Evolutionary conservation across 2,113 vertebrate genomes (phyloP).

Genomic region (Rhagologus leucostigma): DNA sequence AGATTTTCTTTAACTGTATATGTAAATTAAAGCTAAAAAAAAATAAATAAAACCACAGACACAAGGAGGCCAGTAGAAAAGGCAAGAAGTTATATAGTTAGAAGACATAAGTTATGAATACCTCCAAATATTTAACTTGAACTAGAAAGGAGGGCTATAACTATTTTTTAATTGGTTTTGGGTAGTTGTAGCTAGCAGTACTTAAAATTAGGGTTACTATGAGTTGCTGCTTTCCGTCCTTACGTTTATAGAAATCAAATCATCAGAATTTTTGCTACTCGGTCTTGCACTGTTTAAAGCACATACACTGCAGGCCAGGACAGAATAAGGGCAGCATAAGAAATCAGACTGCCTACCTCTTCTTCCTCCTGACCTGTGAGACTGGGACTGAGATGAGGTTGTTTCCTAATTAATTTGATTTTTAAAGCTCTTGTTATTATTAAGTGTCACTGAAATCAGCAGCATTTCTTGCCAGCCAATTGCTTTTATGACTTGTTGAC

Average conservation of each 20-base stretch:
- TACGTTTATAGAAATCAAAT: neutral
- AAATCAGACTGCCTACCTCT: neutral
- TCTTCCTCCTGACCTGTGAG: neutral
- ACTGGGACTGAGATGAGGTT: neutral
- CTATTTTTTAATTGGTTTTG: neutral
- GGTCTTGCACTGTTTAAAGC: neutral
- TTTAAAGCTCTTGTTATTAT: neutral
- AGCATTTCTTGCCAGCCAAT: neutral
- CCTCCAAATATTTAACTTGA: neutral
- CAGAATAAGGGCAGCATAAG: neutral
- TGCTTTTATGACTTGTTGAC: neutral
- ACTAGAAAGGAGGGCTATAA: neutral
- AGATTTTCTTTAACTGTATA: neutral
- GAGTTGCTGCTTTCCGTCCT: neutral
- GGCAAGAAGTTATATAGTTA: too few relatives aligned
- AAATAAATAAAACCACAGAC: neutral
- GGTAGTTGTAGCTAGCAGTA: neutral
- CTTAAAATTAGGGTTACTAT: neutral
- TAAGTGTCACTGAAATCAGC: neutral
- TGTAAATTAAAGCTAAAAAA: neutral
- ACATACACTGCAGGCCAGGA: neutral
- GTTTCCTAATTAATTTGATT: neutral
- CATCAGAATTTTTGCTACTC: neutral
- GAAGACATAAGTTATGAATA: neutral
- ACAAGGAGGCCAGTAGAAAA: neutral